These are phyloP conservation scores for Scaptomyza hsui DNA, from an alignment of 1,140 invertebrate genomes.

Conservation along the genomic window DNA sequence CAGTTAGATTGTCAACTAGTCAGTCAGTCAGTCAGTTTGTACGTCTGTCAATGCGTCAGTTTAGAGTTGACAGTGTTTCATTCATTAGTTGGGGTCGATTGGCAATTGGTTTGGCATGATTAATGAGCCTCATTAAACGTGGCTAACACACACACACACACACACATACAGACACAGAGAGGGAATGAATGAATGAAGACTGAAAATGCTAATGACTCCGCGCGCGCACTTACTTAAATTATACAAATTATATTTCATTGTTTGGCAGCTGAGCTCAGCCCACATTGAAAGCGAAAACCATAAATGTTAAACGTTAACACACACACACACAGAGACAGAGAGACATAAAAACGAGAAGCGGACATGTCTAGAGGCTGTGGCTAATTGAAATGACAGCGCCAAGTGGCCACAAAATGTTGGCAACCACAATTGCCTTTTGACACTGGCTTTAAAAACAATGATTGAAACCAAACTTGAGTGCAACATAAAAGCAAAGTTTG, in stretches of 20 bases:
- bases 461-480: conserved; percentile 14
- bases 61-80: conserved; percentile 9
- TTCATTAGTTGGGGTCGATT: conserved; percentile 19
- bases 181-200: not conserved
- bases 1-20: not conserved
- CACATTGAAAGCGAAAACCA: conserved; percentile 9
- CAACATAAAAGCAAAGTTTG: too few species aligned
- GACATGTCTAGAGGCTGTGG: conserved; percentile 11
- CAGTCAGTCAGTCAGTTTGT: conserved; percentile 9
- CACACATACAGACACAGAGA: not conserved
- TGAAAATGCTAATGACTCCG: conserved; percentile 48
- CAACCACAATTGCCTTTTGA: conserved; percentile 15
- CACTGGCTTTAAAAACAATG: not conserved
- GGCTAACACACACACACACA: conserved; percentile 30
- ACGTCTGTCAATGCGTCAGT: conserved; percentile 5
- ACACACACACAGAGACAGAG: not conserved
- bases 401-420: conserved; percentile 10
- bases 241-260: conserved; percentile 66
- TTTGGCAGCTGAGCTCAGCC: conserved; percentile 21
- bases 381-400: conserved; percentile 56
- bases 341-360: not conserved
- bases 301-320: not conserved
- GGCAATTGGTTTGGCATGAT: conserved; percentile 57
- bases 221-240: conserved; percentile 51
- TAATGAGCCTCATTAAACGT: conserved; percentile 73